These are phyloP conservation scores for Pongo pygmaeus DNA, from an alignment of 2,113 vertebrate genomes.

Conservation along the genomic window DNA sequence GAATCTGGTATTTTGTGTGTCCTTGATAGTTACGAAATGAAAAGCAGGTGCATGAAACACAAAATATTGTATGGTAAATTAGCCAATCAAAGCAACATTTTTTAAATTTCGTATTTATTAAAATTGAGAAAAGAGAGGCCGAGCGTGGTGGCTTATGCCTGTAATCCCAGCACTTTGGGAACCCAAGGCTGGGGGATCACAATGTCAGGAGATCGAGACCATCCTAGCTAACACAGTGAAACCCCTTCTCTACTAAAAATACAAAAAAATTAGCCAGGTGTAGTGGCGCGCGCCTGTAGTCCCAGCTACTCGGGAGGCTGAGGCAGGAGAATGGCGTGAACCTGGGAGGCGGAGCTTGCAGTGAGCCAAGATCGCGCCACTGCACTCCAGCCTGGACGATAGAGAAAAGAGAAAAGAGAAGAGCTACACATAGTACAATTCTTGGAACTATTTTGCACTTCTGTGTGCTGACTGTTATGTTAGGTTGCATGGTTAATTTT, in stretches of 20 bases:
- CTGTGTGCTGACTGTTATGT: not conserved
- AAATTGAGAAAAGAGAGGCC: not conserved
- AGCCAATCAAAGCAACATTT: not conserved
- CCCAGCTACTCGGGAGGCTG: too few relatives aligned
- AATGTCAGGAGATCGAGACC: too few relatives aligned
- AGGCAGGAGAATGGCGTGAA: too few relatives aligned
- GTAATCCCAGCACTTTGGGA: too few relatives aligned
- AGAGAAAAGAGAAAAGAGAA: not conserved
- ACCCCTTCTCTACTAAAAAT: too few relatives aligned
- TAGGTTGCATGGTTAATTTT: not conserved
- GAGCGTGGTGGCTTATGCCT: too few relatives aligned
- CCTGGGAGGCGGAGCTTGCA: accelerated
- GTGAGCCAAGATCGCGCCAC: too few relatives aligned
- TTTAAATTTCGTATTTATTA: not conserved
- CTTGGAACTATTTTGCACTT: not conserved
- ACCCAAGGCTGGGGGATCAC: too few relatives aligned
- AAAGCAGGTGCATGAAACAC: not conserved
- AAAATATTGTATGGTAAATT: not conserved
- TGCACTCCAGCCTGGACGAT: too few relatives aligned
- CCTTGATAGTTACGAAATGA: not conserved
- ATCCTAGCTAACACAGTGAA: too few relatives aligned
- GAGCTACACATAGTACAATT: not conserved
- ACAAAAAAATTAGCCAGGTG: too few relatives aligned
- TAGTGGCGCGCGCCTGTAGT: too few relatives aligned
- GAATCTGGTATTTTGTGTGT: not conserved